Evolutionary conservation across 2,113 vertebrate species (phyloP), one percentile per base, ranked within the genome.

Genomic region (Maccullochella peelii): DNA sequence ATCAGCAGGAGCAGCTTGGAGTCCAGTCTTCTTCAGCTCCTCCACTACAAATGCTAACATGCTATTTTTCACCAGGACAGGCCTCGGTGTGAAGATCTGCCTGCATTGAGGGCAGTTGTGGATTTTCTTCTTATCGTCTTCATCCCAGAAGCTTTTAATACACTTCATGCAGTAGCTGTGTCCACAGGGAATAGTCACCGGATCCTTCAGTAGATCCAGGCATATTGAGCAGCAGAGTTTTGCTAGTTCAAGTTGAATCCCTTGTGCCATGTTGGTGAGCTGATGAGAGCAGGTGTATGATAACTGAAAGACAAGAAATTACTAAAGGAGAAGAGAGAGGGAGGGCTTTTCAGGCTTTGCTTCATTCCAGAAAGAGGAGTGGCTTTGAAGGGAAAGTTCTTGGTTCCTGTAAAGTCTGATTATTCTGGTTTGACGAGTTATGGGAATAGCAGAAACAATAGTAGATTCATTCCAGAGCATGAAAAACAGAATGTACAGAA

Each of bases 161-260:
- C 96, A 97, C 8, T 0, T 0, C 73, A 73, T 67, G 91, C 96
- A 97, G 90, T 96, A 97, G 82, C 85, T 97, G 93, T 97, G 97
- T 1, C 96, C 95, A 10, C 97, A 97, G 16, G 88, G 79, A 38
- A 96, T 69, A 4, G 95, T 95, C 58, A 95, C 94, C 0, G 96
- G 95, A 94, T 90, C 73, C 0, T 36, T 73, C 14, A 92, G 82
- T 0, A 88, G 61, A 44, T 87, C 66, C 66, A 83, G 88, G 91
- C 97, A 97, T 91, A 97, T 95, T 44, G 93, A 36, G 40, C 88
- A 87, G 47, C 59, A 69, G 20, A 87, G 65, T 1, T 7, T 66
- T 1, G 42, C 57, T 21, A 40, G 54, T 21, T 87, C 73, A n/a
- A 87, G 73, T 8, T 49, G 50, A 38, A 87, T 63, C n/a, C 79